Percentiles rank a stretch among this genome's conserved stretches.
phyloP scores from a whole-genome alignment of 2,888 invertebrate species.

The Plagodis pulveraria region DNA sequence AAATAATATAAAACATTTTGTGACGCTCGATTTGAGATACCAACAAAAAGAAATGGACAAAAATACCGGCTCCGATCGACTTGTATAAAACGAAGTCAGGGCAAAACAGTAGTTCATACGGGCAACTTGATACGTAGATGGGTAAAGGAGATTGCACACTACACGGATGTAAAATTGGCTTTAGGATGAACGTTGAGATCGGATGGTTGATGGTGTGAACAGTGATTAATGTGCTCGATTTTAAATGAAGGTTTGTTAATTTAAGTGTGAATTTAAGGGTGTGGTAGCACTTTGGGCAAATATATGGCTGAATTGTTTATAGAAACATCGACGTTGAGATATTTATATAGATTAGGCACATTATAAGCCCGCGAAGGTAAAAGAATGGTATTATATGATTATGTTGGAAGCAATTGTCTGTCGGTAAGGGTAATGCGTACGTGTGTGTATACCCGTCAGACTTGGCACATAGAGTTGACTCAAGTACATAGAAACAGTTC shows the following conservation, averaged over 20 bases:
- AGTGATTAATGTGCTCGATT: slow-evolving; percentile 43
- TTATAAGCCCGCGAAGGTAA: too few species aligned
- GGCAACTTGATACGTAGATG: slow-evolving; percentile 42
- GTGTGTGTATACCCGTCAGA: too few species aligned
- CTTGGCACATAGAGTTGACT: too few species aligned
- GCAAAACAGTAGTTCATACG: slow-evolving; percentile 26
- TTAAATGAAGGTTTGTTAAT: slow-evolving; percentile 29
- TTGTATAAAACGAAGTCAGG: slow-evolving; percentile 13
- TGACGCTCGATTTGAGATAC: slow-evolving; percentile 68
- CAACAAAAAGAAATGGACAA: slow-evolving; percentile 36
- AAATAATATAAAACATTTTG: slow-evolving; percentile 36
- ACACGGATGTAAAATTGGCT: slow-evolving; percentile 26
- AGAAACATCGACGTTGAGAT: too few species aligned
- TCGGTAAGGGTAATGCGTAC: too few species aligned
- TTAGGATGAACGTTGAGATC: slow-evolving; percentile 19
- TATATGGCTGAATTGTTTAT: too few species aligned
- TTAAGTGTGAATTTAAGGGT: slow-evolving; percentile 18
- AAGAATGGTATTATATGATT: too few species aligned
- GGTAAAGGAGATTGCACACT: slow-evolving; percentile 61
- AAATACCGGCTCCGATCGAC: slow-evolving; percentile 13
- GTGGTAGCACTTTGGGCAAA: background rate
- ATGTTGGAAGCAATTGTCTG: too few species aligned
- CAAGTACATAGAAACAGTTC: too few species aligned
- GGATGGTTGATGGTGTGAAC: slow-evolving; percentile 42
- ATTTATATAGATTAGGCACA: too few species aligned